Evolutionary conservation across 2,888 invertebrate genomes (phyloP).

Genomic region (Muscina levida): DNA sequence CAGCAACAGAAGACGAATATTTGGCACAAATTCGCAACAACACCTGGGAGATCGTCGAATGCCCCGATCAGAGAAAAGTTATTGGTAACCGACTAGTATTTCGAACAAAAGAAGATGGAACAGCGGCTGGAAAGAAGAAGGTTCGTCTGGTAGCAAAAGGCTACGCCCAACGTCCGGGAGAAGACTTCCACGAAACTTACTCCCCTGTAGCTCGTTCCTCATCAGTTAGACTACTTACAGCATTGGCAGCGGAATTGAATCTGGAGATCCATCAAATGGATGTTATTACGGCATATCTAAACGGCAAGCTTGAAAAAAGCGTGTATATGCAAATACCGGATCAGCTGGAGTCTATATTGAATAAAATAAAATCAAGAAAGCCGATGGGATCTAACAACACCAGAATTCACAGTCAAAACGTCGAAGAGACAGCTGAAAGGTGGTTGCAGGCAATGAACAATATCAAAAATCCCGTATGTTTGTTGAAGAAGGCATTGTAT

Average conservation of each 20-base stretch:
- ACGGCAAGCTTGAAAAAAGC: conserved; percentile 56
- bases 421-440: conserved; percentile 11
- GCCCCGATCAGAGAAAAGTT: conserved; percentile 54
- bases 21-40: conserved; percentile 59
- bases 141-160: conserved; percentile 64
- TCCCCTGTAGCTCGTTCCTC: conserved; percentile 55
- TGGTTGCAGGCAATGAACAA: conserved; percentile 17
- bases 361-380: no score
- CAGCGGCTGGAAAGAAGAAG: conserved; percentile 50
- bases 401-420: no score
- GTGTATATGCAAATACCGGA: no score
- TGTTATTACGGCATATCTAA: conserved; percentile 58
- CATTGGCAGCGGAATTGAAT: conserved; percentile 51
- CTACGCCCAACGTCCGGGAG: conserved; percentile 60
- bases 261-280: conserved; percentile 61
- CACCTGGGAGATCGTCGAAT: conserved; percentile 64
- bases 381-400: no score
- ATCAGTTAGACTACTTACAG: conserved; percentile 53
- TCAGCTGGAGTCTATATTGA: conserved; percentile 36
- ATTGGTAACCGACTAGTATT: no score
- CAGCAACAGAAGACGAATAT: conserved; percentile 63
- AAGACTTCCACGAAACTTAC: conserved; percentile 60
- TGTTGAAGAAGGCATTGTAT: conserved; percentile 53
- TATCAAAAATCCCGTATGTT: conserved; percentile 51
- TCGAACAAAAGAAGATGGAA: no score